Evolutionary conservation across 2,888 invertebrate genomes (phyloP).

Genomic region (Parnassius apollo): DNA sequence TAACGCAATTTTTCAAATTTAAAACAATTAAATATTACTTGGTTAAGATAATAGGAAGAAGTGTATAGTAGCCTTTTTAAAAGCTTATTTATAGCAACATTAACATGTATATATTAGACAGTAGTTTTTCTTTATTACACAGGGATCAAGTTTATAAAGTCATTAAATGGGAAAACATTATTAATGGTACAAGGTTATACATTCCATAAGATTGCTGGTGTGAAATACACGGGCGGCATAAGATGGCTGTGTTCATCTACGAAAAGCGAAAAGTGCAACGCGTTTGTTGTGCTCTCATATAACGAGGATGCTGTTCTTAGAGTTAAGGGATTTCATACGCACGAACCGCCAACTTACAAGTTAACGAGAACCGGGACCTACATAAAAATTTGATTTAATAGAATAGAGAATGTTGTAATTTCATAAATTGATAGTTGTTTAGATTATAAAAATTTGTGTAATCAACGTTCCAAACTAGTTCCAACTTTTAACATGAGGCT

Average conservation of each 20-base stretch:
- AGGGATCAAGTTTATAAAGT: slow-evolving; percentile 31
- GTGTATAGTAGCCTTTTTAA: too few relatives aligned
- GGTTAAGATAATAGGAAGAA: too few relatives aligned
- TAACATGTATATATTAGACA: too few relatives aligned
- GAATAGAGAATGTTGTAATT: too few relatives aligned
- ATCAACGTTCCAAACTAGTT: too few relatives aligned
- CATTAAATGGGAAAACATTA: slow-evolving; percentile 33
- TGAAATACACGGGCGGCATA: slow-evolving; percentile 31
- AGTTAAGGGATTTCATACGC: slow-evolving; percentile 31
- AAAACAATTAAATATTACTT: too few relatives aligned
- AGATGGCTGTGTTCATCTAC: slow-evolving; percentile 41
- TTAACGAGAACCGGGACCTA: slow-evolving; percentile 20
- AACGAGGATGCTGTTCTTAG: slow-evolving; percentile 31
- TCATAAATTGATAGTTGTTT: too few relatives aligned
- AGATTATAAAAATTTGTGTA: too few relatives aligned
- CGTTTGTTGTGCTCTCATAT: slow-evolving; percentile 33
- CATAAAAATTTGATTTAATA: not conserved
- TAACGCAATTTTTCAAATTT: too few relatives aligned
- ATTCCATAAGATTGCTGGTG: slow-evolving; percentile 36
- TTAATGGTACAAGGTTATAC: slow-evolving; percentile 37
- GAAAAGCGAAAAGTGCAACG: slow-evolving; percentile 33
- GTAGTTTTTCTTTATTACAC: not conserved
- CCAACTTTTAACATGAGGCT: too few relatives aligned
- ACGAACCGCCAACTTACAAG: slow-evolving; percentile 32
- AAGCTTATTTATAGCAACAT: too few relatives aligned